These are phyloP conservation scores for Fregata magnificens DNA, from an alignment of 2,113 vertebrate species.

Conservation along the genomic window DNA sequence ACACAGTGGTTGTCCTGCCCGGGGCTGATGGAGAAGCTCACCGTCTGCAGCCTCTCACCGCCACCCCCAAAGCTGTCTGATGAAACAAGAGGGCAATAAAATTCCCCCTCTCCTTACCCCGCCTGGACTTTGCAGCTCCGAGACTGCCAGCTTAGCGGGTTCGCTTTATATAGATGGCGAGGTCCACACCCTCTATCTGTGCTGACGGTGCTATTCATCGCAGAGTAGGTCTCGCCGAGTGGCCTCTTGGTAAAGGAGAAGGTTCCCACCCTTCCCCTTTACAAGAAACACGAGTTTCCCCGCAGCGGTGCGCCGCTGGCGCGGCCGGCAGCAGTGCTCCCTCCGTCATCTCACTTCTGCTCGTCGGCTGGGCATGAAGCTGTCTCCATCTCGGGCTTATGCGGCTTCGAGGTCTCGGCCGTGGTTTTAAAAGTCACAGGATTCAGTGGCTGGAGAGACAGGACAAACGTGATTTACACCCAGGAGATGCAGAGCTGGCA, in stretches of 20 bases:
- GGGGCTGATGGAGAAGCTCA: neutral
- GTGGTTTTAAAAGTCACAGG: neutral
- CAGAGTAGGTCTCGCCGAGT: neutral
- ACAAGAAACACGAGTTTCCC: neutral
- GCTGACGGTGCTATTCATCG: neutral
- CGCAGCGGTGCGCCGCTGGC: neutral
- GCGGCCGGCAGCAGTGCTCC: rapidly evolving
- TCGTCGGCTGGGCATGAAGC: rapidly evolving
- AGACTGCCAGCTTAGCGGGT: rapidly evolving
- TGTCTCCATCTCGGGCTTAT: rapidly evolving
- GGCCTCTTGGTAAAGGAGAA: neutral
- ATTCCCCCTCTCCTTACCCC: neutral
- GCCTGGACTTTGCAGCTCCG: neutral
- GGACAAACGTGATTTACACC: neutral
- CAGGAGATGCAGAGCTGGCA: neutral
- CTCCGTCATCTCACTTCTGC: rapidly evolving
- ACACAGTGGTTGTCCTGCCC: neutral
- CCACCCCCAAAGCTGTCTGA: neutral
- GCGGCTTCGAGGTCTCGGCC: neutral
- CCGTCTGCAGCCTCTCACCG: rapidly evolving
- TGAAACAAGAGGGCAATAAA: neutral
- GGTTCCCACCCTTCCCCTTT: neutral
- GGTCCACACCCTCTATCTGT: neutral
- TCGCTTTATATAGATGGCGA: neutral
- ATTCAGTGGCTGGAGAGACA: neutral